Percentiles rank a stretch among this genome's conserved stretches.
phyloP scores from a whole-genome alignment of 2,113 vertebrate species.

The Ardeotis arabs region DNA sequence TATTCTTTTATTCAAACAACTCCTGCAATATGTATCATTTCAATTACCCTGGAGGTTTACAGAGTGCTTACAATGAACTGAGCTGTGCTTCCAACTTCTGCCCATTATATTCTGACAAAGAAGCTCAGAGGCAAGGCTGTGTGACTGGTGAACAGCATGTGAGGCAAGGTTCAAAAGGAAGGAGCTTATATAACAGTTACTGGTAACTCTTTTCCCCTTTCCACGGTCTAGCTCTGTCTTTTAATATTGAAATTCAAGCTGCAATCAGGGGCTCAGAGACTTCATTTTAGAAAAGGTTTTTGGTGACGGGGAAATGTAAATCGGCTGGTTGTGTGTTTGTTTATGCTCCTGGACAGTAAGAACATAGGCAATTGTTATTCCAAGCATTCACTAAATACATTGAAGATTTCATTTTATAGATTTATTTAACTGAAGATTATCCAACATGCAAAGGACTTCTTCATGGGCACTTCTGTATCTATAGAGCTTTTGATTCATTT shows the following conservation, averaged over 20 bases:
- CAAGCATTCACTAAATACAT: not conserved
- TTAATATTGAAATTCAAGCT: conserved; percentile 36
- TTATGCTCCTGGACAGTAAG: conserved; percentile 37
- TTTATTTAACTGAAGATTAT: conserved; percentile 12
- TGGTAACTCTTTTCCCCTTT: not conserved
- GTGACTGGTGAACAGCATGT: conserved; percentile 38
- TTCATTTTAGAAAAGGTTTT: not conserved
- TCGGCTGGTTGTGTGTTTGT: not conserved
- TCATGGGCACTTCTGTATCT: not conserved
- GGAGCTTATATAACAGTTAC: conserved; percentile 27
- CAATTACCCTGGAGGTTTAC: conserved; percentile 55
- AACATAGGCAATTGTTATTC: not conserved
- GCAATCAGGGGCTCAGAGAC: not conserved
- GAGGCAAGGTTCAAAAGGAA: conserved; percentile 50
- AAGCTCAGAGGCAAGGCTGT: conserved; percentile 24
- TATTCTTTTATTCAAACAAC: conserved; percentile 46
- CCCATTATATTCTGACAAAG: conserved; percentile 53
- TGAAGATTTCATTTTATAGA: not conserved
- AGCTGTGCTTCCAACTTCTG: conserved; percentile 27
- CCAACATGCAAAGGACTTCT: not conserved
- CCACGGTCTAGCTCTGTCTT: not conserved
- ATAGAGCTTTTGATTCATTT: not conserved
- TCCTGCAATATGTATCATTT: conserved; percentile 56
- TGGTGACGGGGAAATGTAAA: conserved; percentile 27
- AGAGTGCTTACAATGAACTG: conserved; percentile 27